Conservation (phyloP, 2,797 vertebrate genomes). For the Hapalemur alaotrensis region DNA sequence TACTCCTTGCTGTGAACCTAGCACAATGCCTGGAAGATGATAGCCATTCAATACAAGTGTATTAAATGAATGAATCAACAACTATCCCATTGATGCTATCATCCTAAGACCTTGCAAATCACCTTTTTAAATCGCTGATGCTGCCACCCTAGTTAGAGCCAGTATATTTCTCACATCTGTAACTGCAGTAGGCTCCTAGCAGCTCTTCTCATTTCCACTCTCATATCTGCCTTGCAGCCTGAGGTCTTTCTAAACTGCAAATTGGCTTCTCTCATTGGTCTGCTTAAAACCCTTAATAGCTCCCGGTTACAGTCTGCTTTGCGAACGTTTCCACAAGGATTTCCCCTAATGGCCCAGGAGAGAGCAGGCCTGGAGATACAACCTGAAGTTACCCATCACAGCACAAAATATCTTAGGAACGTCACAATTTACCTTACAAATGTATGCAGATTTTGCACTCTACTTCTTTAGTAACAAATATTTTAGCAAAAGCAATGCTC, state of each 20-base stretch:
- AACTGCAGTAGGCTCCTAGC: background rate
- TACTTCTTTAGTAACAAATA: conserved; percentile 28
- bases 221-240: background rate
- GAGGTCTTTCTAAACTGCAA: background rate
- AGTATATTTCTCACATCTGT: background rate
- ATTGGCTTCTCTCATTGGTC: background rate
- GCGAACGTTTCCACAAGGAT: background rate
- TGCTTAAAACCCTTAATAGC: background rate
- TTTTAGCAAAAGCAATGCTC: conserved; percentile 32
- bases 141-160: background rate
- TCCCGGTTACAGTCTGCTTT: background rate
- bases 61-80: conserved; percentile 26
- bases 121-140: background rate
- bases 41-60: background rate
- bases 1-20: background rate
- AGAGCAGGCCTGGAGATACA: background rate
- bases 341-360: background rate
- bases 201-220: background rate
- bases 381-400: background rate
- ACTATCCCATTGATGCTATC: background rate
- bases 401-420: background rate
- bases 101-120: background rate
- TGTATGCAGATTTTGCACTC: background rate
- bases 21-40: background rate
- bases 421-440: background rate